Conservation (phyloP, 2,797 vertebrate genomes). For the Sternarchorhynchus goeldii region DNA sequence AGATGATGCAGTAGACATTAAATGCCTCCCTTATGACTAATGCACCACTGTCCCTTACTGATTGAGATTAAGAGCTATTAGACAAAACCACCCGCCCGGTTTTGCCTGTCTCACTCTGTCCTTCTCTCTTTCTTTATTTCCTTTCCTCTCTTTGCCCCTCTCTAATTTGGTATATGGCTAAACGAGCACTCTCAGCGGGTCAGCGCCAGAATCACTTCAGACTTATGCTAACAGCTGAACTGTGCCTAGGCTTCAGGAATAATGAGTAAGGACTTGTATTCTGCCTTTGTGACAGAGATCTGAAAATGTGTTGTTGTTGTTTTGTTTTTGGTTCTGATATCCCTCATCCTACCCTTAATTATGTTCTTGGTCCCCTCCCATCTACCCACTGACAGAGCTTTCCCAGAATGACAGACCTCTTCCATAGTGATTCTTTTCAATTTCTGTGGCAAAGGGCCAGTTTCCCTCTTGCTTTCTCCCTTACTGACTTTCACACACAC, state of each 20-base stretch:
- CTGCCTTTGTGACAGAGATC: conserved; percentile 8
- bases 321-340: conserved; percentile 44
- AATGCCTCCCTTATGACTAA: conserved; percentile 67
- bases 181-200: not conserved
- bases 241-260: not conserved
- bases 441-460: conserved; percentile 62
- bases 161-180: conserved; percentile 19
- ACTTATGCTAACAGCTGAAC: conserved; percentile 9
- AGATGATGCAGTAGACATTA: conserved; percentile 55
- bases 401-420: conserved; percentile 65
- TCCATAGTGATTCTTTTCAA: conserved; percentile 67
- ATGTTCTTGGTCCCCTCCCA: conserved; percentile 58
- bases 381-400: conserved; percentile 43
- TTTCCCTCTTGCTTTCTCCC: not conserved
- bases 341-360: conserved; percentile 43
- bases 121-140: conserved; percentile 18
- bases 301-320: conserved; percentile 9
- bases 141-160: conserved; percentile 2
- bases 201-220: not conserved
- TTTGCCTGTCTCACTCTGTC: conserved; percentile 2
- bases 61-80: conserved; percentile 72
- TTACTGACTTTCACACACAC: not conserved
- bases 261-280: conserved; percentile 1
- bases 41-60: conserved; percentile 55
- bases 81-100: conserved; percentile 25